These are phyloP conservation scores for Ectemnius continuus DNA, from an alignment of 2,888 invertebrate genomes.

Conservation along the genomic window DNA sequence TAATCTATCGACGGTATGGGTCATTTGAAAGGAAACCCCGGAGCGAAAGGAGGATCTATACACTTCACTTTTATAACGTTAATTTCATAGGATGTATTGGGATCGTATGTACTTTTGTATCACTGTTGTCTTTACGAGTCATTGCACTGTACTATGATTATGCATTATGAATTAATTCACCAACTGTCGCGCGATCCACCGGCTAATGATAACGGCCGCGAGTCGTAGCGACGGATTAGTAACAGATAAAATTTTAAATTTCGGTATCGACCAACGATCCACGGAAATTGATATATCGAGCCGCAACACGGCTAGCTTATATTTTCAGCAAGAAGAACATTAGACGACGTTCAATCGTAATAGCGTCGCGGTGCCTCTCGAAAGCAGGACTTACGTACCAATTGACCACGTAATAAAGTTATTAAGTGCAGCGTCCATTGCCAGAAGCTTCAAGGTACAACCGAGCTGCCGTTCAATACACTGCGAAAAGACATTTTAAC, in stretches of 20 bases:
- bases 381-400: conserved; percentile 37
- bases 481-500: too few species aligned
- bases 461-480: conserved; percentile 21
- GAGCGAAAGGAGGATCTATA: conserved; percentile 42
- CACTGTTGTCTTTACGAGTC: conserved; percentile 53
- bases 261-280: conserved; percentile 42
- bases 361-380: conserved; percentile 53
- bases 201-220: neutral
- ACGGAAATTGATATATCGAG: conserved; percentile 18
- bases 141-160: conserved; percentile 52
- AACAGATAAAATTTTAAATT: conserved; percentile 21
- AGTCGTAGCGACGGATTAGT: neutral
- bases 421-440: conserved; percentile 34
- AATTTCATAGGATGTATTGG: conserved; percentile 51
- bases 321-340: conserved; percentile 28
- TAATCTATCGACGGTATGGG: conserved; percentile 39
- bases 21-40: conserved; percentile 46
- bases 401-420: conserved; percentile 41
- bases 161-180: conserved; percentile 31
- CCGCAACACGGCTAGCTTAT: conserved; percentile 23
- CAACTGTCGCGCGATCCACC: conserved; percentile 18
- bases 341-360: conserved; percentile 20
- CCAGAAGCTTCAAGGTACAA: conserved; percentile 28
- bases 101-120: conserved; percentile 52
- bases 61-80: conserved; percentile 59